These are phyloP conservation scores for Muscina levida DNA, from an alignment of 2,888 invertebrate genomes.

Conservation along the genomic window DNA sequence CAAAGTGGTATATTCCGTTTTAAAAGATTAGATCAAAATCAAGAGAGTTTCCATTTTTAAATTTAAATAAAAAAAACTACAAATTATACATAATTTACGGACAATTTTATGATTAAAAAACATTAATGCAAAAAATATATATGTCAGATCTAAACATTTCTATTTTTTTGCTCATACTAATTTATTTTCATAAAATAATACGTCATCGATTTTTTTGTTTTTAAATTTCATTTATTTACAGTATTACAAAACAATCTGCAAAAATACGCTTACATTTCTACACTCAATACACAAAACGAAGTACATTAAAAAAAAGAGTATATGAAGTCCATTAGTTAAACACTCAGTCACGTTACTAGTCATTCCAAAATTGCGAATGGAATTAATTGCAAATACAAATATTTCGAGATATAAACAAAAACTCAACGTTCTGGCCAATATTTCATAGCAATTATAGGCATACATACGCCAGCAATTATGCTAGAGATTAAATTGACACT, in stretches of 20 bases:
- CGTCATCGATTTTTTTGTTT: too few relatives aligned
- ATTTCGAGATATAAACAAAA: conserved; percentile 3
- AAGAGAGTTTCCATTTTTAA: too few relatives aligned
- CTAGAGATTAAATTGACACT: conserved; percentile 92
- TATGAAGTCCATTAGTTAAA: conserved; percentile 64
- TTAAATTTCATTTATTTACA: too few relatives aligned
- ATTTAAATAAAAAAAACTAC: too few relatives aligned
- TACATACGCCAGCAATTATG: conserved; percentile 86
- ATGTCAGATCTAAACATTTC: too few relatives aligned
- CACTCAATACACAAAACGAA: neutral
- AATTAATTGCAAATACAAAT: neutral
- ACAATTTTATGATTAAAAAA: too few relatives aligned
- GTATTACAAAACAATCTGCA: conserved; percentile 7
- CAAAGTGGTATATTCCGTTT: too few relatives aligned
- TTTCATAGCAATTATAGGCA: conserved; percentile 84
- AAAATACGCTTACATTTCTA: neutral
- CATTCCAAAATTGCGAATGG: conserved; percentile 12
- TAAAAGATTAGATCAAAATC: too few relatives aligned
- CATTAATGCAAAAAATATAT: too few relatives aligned
- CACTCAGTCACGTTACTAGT: conserved; percentile 63
- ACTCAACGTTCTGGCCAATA: conserved; percentile 81
- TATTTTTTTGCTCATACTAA: too few relatives aligned
- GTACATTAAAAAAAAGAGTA: neutral
- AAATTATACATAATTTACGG: too few relatives aligned
- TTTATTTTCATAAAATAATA: too few relatives aligned